These are phyloP conservation scores for Notolabrus celidotus DNA, from an alignment of 2,797 vertebrate genomes.

Conservation along the genomic window DNA sequence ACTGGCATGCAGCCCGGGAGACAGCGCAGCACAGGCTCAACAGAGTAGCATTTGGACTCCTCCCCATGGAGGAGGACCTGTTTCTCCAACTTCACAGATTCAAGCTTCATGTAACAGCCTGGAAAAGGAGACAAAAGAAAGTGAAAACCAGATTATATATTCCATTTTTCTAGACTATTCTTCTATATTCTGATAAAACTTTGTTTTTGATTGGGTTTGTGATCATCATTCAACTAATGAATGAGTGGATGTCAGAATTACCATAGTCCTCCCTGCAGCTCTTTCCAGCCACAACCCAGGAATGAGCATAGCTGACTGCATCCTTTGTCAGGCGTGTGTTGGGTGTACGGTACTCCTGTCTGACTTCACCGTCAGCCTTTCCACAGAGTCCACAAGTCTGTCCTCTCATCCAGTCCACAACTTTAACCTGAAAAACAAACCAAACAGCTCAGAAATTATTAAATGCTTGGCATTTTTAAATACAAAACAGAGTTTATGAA, in stretches of 20 bases:
- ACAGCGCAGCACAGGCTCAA: slow-evolving; percentile 84
- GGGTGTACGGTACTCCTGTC: slow-evolving; percentile 84
- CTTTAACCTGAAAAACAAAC: slow-evolving; percentile 72
- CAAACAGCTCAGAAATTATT: neutral
- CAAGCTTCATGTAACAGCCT: slow-evolving; percentile 80
- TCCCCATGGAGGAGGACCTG: slow-evolving; percentile 64
- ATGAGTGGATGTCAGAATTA: slow-evolving; percentile 46
- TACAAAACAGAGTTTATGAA: neutral
- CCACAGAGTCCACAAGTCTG: slow-evolving; percentile 89
- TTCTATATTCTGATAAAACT: neutral
- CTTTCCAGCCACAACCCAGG: slow-evolving; percentile 85
- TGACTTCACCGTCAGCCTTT: slow-evolving; percentile 85
- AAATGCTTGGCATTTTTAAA: neutral
- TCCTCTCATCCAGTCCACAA: slow-evolving; percentile 88
- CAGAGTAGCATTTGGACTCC: slow-evolving; percentile 83
- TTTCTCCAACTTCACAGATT: slow-evolving; percentile 82
- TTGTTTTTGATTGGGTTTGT: too few species aligned
- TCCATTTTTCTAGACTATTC: neutral
- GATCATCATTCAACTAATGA: too few species aligned
- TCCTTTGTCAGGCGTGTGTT: slow-evolving; percentile 78
- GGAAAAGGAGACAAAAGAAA: slow-evolving; percentile 9
- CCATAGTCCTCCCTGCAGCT: slow-evolving; percentile 79
- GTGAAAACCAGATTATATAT: neutral
- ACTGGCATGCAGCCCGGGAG: slow-evolving; percentile 76
- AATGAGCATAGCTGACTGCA: slow-evolving; percentile 82